Conservation (phyloP, 2,888 invertebrate species). For the Steromphala cineraria region DNA sequence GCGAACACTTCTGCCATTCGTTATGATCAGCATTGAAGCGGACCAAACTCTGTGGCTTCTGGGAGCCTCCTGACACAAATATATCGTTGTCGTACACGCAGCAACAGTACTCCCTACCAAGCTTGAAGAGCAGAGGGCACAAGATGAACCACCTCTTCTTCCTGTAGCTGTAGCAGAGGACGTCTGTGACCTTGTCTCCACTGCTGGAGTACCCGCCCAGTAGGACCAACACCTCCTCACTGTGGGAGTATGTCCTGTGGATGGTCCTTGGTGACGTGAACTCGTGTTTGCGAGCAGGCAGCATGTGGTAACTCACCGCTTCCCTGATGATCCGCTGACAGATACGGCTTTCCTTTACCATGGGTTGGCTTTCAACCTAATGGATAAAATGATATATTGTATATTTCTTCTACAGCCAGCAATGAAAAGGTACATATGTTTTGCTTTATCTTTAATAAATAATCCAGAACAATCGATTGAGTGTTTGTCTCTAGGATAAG, state of each 20-base stretch:
- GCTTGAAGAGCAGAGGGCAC: conserved; percentile 47
- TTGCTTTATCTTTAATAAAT: too few relatives aligned
- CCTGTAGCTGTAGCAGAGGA: conserved; percentile 53
- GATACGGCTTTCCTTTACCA: conserved; percentile 46
- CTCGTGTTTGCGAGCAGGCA: conserved; percentile 53
- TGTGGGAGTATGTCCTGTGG: conserved; percentile 48
- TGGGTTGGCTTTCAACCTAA: conserved; percentile 38
- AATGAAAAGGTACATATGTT: too few relatives aligned
- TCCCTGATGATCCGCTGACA: conserved; percentile 57
- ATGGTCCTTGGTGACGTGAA: conserved; percentile 51
- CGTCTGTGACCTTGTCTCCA: conserved; percentile 53
- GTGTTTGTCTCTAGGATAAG: too few relatives aligned
- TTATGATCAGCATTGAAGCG: conserved; percentile 54
- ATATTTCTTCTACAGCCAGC: too few relatives aligned
- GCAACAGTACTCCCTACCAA: conserved; percentile 53
- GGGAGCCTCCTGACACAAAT: conserved; percentile 57
- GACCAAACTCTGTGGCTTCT: conserved; percentile 47
- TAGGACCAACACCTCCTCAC: conserved; percentile 55
- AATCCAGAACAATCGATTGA: too few relatives aligned
- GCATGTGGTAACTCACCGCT: conserved; percentile 60
- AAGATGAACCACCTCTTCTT: conserved; percentile 51
- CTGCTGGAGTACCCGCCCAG: conserved; percentile 55
- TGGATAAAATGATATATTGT: conserved; percentile 46
- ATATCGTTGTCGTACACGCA: conserved; percentile 58
- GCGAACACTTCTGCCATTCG: conserved; percentile 53